These are phyloP conservation scores for Xylophagus ater DNA, from an alignment of 2,888 invertebrate species.

Conservation along the genomic window DNA sequence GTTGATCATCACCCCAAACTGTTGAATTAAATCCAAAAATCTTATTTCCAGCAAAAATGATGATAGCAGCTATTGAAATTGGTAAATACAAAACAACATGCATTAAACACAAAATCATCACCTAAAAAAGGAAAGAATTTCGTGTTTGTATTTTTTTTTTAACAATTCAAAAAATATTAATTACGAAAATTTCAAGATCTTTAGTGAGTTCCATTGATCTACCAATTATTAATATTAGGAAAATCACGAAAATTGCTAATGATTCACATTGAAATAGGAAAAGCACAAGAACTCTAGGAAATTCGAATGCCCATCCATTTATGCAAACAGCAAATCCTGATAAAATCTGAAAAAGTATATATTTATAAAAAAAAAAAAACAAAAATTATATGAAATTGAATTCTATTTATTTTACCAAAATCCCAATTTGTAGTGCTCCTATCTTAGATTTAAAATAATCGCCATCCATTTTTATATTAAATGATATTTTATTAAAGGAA, in stretches of 20 bases:
- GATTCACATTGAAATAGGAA: conserved; percentile 7
- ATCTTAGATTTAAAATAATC: no score
- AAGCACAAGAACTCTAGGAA: conserved; percentile 7
- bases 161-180: not conserved
- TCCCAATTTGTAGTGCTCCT: conserved; percentile 9
- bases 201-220: not conserved
- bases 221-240: conserved; percentile 2
- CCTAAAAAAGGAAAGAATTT: not conserved
- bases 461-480: no score
- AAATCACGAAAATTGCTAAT: conserved; percentile 5
- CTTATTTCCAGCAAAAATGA: no score
- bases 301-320: conserved; percentile 3
- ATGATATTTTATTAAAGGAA: no score
- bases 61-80: no score
- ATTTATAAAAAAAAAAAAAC: no score
- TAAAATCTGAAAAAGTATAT: conserved; percentile 5
- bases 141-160: not conserved
- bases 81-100: no score
- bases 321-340: not conserved
- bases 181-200: conserved; percentile 4
- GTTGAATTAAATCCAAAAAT: no score
- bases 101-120: no score
- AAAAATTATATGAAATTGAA: not conserved
- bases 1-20: no score
- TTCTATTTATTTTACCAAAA: conserved; percentile 9